Evolutionary conservation across 2,797 vertebrate species (phyloP).

Genomic region (Dendrocincla fuliginosa): DNA sequence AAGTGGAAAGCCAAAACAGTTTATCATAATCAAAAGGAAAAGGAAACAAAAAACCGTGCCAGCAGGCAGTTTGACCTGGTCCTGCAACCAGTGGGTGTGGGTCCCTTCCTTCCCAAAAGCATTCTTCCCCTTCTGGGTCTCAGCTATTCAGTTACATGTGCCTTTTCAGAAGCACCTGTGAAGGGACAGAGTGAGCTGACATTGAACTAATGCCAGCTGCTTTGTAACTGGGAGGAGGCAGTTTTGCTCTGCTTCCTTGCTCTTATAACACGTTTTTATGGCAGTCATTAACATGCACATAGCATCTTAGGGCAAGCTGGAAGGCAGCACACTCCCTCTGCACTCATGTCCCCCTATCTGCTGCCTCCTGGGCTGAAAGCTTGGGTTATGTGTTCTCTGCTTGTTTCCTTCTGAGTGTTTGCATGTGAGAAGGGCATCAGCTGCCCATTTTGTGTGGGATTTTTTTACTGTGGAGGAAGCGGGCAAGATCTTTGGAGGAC

Average conservation of each 20-base stretch:
- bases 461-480: neutral
- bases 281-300: neutral
- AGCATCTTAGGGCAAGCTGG: neutral
- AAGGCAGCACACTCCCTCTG: neutral
- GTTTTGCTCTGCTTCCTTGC: neutral
- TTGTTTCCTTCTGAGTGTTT: neutral
- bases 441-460: neutral
- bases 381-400: neutral
- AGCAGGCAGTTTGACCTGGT: slow-evolving; percentile 39
- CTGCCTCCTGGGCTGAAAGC: neutral
- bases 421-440: neutral
- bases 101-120: slow-evolving; percentile 24
- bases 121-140: neutral
- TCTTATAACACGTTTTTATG: neutral
- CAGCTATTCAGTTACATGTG: neutral
- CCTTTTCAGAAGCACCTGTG: slow-evolving; percentile 36
- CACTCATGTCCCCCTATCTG: neutral
- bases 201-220: neutral
- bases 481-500: neutral
- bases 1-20: neutral
- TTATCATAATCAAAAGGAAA: slow-evolving; percentile 39
- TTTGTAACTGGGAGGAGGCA: neutral
- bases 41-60: slow-evolving; percentile 1
- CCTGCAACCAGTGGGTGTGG: neutral
- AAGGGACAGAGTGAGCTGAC: neutral